Conservation (phyloP, 2,797 vertebrate species). For the Anabacerthia variegaticeps region DNA sequence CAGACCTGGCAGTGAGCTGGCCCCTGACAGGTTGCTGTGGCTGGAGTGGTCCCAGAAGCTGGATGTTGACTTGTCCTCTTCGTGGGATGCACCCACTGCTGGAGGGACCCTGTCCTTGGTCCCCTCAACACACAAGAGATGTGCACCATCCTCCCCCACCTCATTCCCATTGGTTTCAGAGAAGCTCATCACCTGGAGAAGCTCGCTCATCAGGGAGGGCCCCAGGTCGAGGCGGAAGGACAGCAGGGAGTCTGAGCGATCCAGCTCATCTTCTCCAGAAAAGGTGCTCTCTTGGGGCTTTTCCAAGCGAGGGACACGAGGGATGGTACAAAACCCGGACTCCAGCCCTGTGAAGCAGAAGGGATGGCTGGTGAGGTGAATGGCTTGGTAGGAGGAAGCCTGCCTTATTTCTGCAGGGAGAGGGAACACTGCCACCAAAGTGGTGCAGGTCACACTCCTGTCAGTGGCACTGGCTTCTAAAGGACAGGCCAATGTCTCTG, state of each 20-base stretch:
- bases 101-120: conserved; percentile 1
- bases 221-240: conserved; percentile 94
- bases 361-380: background rate
- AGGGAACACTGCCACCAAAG: background rate
- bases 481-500: background rate
- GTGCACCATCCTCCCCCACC: background rate
- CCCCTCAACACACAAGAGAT: background rate
- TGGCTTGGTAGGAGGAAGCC: background rate
- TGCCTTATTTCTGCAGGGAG: background rate
- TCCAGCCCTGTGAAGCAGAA: conserved; percentile 79
- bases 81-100: conserved; percentile 1
- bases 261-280: conserved; percentile 62
- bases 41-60: background rate
- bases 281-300: conserved; percentile 71
- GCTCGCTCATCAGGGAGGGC: conserved; percentile 92
- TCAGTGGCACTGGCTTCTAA: background rate
- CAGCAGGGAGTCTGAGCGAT: conserved; percentile 87
- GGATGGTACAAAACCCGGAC: conserved; percentile 90
- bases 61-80: conserved; percentile 29
- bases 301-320: conserved; percentile 83
- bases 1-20: background rate
- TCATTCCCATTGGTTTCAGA: conserved; percentile 47
- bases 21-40: background rate
- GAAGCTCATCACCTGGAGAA: conserved; percentile 88
- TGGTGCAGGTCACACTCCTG: rapidly evolving